These are phyloP conservation scores for Callimorpha dominula DNA, from an alignment of 2,888 invertebrate genomes.

Conservation along the genomic window DNA sequence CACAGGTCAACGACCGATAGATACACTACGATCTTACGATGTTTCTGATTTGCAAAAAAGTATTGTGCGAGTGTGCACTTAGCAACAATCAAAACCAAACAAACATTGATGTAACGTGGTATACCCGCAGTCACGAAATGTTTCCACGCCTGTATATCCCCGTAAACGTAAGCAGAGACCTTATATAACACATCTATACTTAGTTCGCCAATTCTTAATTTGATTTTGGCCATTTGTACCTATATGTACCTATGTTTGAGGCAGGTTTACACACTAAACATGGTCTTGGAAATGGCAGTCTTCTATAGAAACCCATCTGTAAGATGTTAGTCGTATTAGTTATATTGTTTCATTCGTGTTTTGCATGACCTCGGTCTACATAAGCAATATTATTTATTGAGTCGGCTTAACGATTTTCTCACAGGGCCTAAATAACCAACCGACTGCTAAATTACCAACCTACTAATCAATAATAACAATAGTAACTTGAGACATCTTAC, in stretches of 20 bases:
- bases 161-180: no score
- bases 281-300: not conserved
- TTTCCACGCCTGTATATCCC: not conserved
- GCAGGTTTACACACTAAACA: not conserved
- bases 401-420: not conserved
- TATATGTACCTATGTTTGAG: not conserved
- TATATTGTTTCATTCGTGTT: not conserved
- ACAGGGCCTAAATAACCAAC: not conserved
- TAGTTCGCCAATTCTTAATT: not conserved
- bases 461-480: not conserved
- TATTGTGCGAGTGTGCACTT: not conserved
- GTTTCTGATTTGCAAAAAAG: not conserved
- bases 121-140: not conserved
- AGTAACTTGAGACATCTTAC: no score
- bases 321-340: not conserved
- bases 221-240: no score
- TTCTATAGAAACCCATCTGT: not conserved
- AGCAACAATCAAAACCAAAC: not conserved
- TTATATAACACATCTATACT: no score
- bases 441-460: not conserved
- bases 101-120: no score
- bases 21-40: not conserved
- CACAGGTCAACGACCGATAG: slow-evolving; percentile 4
- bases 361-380: not conserved
- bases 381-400: not conserved